Conservation (phyloP, 2,797 vertebrate genomes). For the Molossus molossus region DNA sequence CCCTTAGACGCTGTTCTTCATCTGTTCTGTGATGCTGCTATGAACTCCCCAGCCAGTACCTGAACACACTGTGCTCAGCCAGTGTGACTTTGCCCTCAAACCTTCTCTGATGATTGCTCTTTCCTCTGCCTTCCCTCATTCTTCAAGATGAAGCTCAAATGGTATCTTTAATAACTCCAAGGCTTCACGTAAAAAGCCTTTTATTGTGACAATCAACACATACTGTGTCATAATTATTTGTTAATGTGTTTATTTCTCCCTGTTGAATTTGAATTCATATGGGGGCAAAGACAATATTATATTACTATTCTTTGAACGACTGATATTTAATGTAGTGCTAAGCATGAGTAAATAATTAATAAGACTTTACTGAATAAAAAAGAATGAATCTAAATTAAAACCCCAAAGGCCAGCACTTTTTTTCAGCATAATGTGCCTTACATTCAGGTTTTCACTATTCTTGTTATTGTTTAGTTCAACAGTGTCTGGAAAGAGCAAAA, state of each 20-base stretch:
- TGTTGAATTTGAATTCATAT: conserved; percentile 13
- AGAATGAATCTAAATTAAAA: conserved; percentile 33
- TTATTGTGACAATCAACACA: background rate
- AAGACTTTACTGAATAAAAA: background rate
- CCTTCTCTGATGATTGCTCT: background rate
- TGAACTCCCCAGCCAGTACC: background rate
- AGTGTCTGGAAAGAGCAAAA: background rate
- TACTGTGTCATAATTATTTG: background rate
- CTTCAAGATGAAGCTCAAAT: background rate
- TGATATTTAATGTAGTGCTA: background rate
- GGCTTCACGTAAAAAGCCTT: background rate
- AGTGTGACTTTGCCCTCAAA: background rate
- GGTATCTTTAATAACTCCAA: background rate
- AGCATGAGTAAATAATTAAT: conserved; percentile 14
- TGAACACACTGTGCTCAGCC: background rate
- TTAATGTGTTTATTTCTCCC: conserved; percentile 37
- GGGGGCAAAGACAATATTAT: background rate
- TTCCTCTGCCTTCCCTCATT: background rate
- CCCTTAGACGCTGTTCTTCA: background rate
- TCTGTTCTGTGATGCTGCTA: background rate
- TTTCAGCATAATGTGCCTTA: background rate
- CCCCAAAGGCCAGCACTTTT: background rate
- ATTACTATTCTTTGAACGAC: conserved; percentile 38
- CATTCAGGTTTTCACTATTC: background rate
- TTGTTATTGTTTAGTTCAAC: conserved; percentile 11